phyloP scores from a whole-genome alignment of 2,888 invertebrate genomes.

The Dynastes maya region DNA sequence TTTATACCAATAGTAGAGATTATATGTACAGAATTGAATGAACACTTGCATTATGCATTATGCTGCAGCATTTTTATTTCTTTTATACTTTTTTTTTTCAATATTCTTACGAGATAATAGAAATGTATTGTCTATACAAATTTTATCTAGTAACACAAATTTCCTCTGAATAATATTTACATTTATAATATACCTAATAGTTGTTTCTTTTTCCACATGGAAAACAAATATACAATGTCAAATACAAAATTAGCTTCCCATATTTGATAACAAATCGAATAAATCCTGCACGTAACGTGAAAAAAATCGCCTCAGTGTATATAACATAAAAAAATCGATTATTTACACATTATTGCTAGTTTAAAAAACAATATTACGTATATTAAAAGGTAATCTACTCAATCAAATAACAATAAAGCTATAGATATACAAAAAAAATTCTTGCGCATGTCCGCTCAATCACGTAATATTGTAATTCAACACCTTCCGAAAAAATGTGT shows the following conservation, averaged over 20 bases:
- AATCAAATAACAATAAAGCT: slow-evolving; percentile 3
- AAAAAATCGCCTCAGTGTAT: not conserved
- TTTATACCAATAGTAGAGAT: not conserved
- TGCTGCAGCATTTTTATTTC: slow-evolving; percentile 19
- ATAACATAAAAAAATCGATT: slow-evolving; percentile 9
- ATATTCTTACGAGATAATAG: slow-evolving; percentile 41
- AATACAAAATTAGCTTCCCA: slow-evolving; percentile 6
- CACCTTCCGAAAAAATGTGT: too few species aligned
- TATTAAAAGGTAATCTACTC: slow-evolving; percentile 7
- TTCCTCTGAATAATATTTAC: slow-evolving; percentile 39
- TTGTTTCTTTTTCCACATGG: slow-evolving; percentile 5
- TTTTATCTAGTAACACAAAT: slow-evolving; percentile 45
- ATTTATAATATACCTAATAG: slow-evolving; percentile 34
- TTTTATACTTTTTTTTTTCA: not conserved
- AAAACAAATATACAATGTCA: slow-evolving; percentile 12
- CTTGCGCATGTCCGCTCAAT: too few species aligned
- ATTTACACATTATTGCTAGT: slow-evolving; percentile 43
- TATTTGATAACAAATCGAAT: not conserved
- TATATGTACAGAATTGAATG: slow-evolving; percentile 36
- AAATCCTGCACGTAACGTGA: too few species aligned
- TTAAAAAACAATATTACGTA: not conserved
- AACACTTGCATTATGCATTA: slow-evolving; percentile 30
- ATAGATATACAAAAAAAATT: too few species aligned
- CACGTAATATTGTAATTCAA: too few species aligned
- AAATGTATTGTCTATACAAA: slow-evolving; percentile 18